These are phyloP conservation scores for Abscondita cerata DNA, from an alignment of 2,888 invertebrate species.

Conservation along the genomic window DNA sequence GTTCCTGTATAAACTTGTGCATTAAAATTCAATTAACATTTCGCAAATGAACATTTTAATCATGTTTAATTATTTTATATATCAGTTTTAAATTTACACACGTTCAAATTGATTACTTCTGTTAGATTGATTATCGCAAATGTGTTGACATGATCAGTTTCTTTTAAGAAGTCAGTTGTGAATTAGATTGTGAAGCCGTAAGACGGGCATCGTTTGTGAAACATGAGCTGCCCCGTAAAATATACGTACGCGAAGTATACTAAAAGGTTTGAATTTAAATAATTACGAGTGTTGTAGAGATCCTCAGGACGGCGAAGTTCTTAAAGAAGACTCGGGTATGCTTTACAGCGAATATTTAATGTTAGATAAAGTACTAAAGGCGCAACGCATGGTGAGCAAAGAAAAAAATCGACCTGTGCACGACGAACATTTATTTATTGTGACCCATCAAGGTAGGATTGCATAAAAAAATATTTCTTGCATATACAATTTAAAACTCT, in stretches of 20 bases:
- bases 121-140: not conserved
- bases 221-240: conserved; percentile 50
- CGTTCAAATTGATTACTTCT: too few relatives aligned
- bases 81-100: too few relatives aligned
- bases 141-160: conserved; percentile 5
- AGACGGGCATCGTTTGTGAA: conserved; percentile 35
- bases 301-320: conserved; percentile 62
- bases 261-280: not conserved
- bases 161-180: conserved; percentile 35
- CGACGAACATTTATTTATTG: conserved; percentile 96
- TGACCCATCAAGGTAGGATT: conserved; percentile 92
- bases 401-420: conserved; percentile 80
- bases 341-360: conserved; percentile 90
- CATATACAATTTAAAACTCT: conserved; percentile 44
- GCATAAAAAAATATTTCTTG: too few relatives aligned
- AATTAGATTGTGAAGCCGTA: conserved; percentile 41
- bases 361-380: conserved; percentile 83
- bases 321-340: conserved; percentile 78
- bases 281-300: conserved; percentile 39
- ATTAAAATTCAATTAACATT: too few relatives aligned
- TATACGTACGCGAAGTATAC: conserved; percentile 40
- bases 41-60: too few relatives aligned
- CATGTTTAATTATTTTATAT: too few relatives aligned
- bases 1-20: too few relatives aligned
- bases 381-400: conserved; percentile 82